A percentile compares a stretch with the other conserved stretches of the same genome.
Evolutionary conservation across 2,113 vertebrate species (phyloP).

Genomic region (Hippoglossus stenolepis): DNA sequence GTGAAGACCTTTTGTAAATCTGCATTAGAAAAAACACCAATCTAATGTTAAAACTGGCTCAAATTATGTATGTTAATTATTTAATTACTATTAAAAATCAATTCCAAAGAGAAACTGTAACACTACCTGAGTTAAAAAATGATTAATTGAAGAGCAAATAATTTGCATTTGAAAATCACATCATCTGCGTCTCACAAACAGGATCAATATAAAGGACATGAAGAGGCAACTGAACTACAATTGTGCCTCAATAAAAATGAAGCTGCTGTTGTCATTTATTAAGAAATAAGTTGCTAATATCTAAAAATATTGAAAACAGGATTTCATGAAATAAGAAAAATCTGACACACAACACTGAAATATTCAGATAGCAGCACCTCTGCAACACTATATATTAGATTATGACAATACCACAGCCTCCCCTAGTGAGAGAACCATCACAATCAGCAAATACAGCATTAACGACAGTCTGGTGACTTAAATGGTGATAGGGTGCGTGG

Average conservation of each 20-base stretch:
- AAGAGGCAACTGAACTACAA: no score
- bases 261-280: no score
- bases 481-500: neutral
- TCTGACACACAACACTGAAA: neutral
- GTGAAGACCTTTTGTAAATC: neutral
- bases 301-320: no score
- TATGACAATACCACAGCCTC: neutral
- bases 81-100: neutral
- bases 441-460: neutral
- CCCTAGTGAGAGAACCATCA: no score
- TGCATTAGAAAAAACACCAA: no score
- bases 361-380: neutral
- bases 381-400: slow-evolving; percentile 14
- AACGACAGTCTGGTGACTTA: neutral
- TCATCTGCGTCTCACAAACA: no score
- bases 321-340: no score
- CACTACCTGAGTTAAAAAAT: neutral
- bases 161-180: neutral
- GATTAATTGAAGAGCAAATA: neutral
- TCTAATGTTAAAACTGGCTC: no score
- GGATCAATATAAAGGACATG: no score
- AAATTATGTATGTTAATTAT: neutral
- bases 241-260: no score
- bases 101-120: neutral
- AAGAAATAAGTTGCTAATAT: no score